Base-by-base conservation (phyloP, 2,113 vertebrate species). In the Trinectes maculatus region DNA sequence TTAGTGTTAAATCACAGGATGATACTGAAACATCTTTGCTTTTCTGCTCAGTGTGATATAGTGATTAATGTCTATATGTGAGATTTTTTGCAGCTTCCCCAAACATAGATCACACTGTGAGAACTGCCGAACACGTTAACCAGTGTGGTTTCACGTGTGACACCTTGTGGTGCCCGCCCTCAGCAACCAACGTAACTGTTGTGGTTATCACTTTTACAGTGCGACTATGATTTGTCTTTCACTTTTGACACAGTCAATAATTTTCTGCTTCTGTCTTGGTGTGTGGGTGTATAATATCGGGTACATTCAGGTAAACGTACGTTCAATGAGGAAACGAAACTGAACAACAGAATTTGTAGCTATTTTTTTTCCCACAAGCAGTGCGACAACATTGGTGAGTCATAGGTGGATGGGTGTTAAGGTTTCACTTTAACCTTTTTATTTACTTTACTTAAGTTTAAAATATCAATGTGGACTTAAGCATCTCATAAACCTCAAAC, bases 131-230 rank as follows among this genome's bases (percentile, higher is more conserved):
- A n/a, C n/a, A n/a, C n/a, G n/a, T n/a, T n/a, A n/a, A n/a, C n/a
- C n/a, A n/a, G n/a, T 42, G 40, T 43, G 40, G 12, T 8, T 16
- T 22, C 24, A 25, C 15, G 36, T 29, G 48, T 37, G 21, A 11
- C 34, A 8, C 2, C 2, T 15, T 80, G 81, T 57, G 84, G 84
- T 68, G 10, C 46, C 19, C 54, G 7, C 37, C 31, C 28, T 63
- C 80, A 58, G 15, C 16, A 5, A 60, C 77, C 64, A 11, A 15
- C 16, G 3, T 59, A 9, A 42, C 58, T n/a, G 29, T 34, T 73
- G 87, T 31, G 85, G 87, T 89, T 87, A 16, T 73, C 85, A 71
- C 73, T 10, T 56, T 24, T 49, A 72, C 66, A 28, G 24, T 46
- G 2, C 6, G 11, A 3, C 8, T 52, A 9, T 53, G 48, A 51